Evolutionary conservation across 92 coral and sea anemone genomes (phyloP).

Genomic region (Diadumene lineata): DNA sequence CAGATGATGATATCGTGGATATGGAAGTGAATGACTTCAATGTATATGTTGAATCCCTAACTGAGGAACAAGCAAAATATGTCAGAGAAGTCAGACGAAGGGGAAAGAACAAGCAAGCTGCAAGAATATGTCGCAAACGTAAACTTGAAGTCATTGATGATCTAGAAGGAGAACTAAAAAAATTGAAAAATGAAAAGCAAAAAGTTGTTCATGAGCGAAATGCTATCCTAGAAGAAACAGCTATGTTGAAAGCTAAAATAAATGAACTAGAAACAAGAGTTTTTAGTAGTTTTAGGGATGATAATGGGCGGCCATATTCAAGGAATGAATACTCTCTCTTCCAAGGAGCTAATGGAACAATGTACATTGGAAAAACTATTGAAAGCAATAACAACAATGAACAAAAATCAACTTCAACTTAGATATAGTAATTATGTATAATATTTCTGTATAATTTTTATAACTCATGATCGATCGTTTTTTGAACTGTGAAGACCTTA

Average conservation of each 20-base stretch:
- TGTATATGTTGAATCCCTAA: conserved; percentile 54
- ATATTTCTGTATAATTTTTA: too few relatives aligned
- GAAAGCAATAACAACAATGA: conserved; percentile 34
- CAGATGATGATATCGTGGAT: conserved; percentile 74
- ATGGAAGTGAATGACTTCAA: conserved; percentile 87
- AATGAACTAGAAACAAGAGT: conserved; percentile 64
- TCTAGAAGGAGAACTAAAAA: conserved; percentile 59
- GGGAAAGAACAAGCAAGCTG: conserved; percentile 97
- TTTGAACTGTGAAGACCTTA: background rate
- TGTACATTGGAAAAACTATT: conserved; percentile 70
- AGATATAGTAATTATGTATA: background rate
- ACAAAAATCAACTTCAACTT: conserved; percentile 10
- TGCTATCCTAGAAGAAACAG: conserved; percentile 67
- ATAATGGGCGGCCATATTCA: conserved; percentile 70
- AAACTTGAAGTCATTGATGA: conserved; percentile 77
- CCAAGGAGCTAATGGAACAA: conserved; percentile 77
- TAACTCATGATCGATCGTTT: background rate
- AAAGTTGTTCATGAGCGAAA: conserved; percentile 64
- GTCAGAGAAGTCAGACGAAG: conserved; percentile 88
- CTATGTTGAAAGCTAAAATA: conserved; percentile 61
- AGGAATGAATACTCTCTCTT: conserved; percentile 70
- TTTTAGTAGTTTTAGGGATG: conserved; percentile 68
- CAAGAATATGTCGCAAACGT: conserved; percentile 91
- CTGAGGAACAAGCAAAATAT: conserved; percentile 60
- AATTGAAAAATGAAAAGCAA: conserved; percentile 53